Conservation (phyloP, 2,888 invertebrate species). For the Heliconius ethilla region DNA sequence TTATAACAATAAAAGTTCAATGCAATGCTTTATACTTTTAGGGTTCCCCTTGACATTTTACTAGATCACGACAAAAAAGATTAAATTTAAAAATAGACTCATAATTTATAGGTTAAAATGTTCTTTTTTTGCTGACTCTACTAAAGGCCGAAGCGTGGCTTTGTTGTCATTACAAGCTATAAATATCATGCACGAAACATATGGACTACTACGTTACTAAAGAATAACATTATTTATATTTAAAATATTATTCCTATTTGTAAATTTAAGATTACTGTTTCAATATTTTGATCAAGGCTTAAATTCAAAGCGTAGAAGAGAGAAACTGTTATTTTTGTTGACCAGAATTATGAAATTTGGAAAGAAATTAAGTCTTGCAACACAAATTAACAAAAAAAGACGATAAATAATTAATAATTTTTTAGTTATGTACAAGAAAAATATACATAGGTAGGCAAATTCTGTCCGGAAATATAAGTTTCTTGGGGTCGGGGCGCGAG, state of each 20-base stretch:
- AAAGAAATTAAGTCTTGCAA: no score
- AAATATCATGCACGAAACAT: constrained; percentile 51
- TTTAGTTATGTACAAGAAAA: no score
- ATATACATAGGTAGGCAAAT: no score
- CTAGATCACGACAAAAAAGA: not conserved
- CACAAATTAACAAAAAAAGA: no score
- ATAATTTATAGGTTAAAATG: not conserved
- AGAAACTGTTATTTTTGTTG: no score
- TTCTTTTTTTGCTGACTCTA: constrained; percentile 51
- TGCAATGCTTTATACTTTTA: not conserved
- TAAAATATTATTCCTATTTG: not conserved
- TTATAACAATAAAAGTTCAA: no score
- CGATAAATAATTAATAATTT: no score
- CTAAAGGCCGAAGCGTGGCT: constrained; percentile 48
- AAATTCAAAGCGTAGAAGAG: not conserved
- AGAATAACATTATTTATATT: not conserved
- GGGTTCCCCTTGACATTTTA: constrained; percentile 16
- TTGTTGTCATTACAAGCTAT: constrained; percentile 60
- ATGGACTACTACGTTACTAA: constrained; percentile 19
- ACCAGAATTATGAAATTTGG: no score
- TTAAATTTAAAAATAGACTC: not conserved
- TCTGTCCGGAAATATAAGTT: no score
- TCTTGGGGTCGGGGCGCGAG: not conserved
- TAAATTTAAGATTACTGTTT: not conserved
- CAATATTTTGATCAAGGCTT: not conserved